Conservation (phyloP, 2,113 vertebrate species). For the Cacatua alba region DNA sequence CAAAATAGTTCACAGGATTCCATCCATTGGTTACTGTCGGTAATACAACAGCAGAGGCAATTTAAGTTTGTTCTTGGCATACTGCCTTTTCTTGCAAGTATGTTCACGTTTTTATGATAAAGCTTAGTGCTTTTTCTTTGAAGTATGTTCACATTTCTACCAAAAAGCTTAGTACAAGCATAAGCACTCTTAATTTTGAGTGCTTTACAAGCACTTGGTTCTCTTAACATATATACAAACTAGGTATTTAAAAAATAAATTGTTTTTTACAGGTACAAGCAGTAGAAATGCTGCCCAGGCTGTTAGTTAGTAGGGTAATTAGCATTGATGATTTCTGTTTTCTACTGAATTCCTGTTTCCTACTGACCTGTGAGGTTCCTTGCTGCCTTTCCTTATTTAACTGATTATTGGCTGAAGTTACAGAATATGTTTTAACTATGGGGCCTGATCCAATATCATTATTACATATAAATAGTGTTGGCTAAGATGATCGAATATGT, state of each 20-base stretch:
- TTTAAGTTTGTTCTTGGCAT: not conserved
- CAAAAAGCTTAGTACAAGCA: not conserved
- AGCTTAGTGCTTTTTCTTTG: not conserved
- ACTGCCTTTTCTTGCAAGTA: conserved; percentile 2
- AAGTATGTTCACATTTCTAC: not conserved
- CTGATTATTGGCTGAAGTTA: not conserved
- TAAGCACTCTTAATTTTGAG: not conserved
- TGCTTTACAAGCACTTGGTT: not conserved
- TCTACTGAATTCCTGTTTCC: not conserved
- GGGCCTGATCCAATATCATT: not conserved
- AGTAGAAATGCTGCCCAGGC: not conserved
- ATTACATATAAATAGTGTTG: not conserved
- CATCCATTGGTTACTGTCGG: not conserved
- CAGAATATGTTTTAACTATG: accelerated
- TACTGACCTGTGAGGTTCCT: not conserved
- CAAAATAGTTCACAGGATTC: not conserved
- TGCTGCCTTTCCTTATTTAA: not conserved
- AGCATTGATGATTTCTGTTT: not conserved
- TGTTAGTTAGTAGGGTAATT: not conserved
- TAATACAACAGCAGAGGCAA: not conserved
- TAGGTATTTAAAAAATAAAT: not conserved
- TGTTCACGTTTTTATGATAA: not conserved
- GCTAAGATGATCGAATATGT: not conserved
- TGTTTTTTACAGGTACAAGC: not conserved
- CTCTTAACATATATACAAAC: not conserved